Percentiles rank a stretch among this genome's conserved stretches.
phyloP scores from a whole-genome alignment of 2,797 vertebrate genomes.

The Eremophila alpestris region DNA sequence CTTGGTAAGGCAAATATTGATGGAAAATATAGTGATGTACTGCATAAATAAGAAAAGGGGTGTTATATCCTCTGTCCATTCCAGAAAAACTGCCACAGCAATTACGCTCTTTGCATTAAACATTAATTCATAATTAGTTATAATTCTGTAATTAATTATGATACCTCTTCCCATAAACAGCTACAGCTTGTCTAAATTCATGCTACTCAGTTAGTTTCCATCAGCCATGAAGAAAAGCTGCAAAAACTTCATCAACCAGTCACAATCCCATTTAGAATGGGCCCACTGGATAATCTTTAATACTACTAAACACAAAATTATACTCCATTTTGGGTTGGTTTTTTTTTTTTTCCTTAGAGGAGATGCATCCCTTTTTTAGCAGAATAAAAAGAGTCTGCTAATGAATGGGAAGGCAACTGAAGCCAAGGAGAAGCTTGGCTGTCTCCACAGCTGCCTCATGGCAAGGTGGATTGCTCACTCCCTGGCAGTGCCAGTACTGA shows the following conservation, averaged over 20 bases:
- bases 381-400: not conserved
- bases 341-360: accelerated
- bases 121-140: not conserved
- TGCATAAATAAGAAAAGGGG: not conserved
- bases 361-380: not conserved
- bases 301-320: not conserved
- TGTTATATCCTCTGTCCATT: not conserved
- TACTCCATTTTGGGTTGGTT: not conserved
- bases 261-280: not conserved
- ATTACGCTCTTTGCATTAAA: not conserved
- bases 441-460: not conserved
- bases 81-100: not conserved
- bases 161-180: not conserved
- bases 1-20: not conserved
- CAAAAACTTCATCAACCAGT: not conserved
- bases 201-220: not conserved
- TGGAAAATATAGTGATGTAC: not conserved
- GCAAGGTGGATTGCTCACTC: not conserved
- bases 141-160: not conserved
- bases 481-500: not conserved
- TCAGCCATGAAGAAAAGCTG: not conserved
- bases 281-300: not conserved
- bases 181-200: not conserved
- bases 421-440: not conserved
- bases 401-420: not conserved